Base-by-base conservation (phyloP, 2,113 vertebrate genomes). In the Ranitomeya variabilis region DNA sequence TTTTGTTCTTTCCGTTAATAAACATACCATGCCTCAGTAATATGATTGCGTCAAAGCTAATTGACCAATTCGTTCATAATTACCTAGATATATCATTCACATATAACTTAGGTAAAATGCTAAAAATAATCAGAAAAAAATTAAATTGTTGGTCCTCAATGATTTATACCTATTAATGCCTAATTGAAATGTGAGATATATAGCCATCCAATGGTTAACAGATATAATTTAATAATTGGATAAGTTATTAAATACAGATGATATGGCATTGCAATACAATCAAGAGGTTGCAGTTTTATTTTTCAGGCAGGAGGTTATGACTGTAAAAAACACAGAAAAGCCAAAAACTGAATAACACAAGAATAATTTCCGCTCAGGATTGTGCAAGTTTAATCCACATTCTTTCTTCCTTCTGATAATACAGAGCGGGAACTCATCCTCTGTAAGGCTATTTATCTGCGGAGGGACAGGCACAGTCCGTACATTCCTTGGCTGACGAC, bases 281-380 rank as follows among this genome's bases (percentile, higher is more conserved):
- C 21, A 57, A 66, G 15, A 15, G 66, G 87, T n/a, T 18, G 26
- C 57, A 76, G 21, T 54, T 31, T 80, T 80, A 73, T 31, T 84
- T 84, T 73, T 67, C 7, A 84, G 26, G 52, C 73, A 89, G 87
- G 87, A 89, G 78, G 71, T 84, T 89, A 71, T 83, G 71, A 45
- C 81, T 55, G 26, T 9, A 60, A 89, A 52, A 76, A 67, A 26
- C 16, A 78, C 21, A 82, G 54, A 88, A 69, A 83, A 62, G 55
- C 19, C 31, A 64, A 71, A 37, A 31, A 88, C 54, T 85, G 45
- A 54, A 85, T 85, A 89, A 89, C 60, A 26, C n/a, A 5, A 77
- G 51, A 54, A 78, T 88, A 88, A 88, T 88, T 88, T 88, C 87
- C 87, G 80, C 62, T 88, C 60, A 78, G 87, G 87, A 82, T 18